Evolutionary conservation across 2,113 vertebrate species (phyloP), one percentile per base, ranked within the genome.

Genomic region (Theristicus caerulescens): DNA sequence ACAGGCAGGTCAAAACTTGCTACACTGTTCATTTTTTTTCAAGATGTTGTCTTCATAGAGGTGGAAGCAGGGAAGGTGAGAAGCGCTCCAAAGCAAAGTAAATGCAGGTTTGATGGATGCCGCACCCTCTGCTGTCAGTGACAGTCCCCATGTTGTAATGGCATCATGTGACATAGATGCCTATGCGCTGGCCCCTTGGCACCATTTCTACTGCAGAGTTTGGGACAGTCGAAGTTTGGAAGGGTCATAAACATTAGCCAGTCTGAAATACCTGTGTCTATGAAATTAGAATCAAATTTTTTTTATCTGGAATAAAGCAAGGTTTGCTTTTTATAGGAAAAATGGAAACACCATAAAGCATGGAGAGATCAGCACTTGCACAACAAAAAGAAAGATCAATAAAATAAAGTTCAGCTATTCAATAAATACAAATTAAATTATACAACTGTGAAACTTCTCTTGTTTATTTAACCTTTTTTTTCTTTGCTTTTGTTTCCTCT

Each of bases 121-220:
- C 6, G 2, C 18, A 38, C 5, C 4, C 22, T 59, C 21, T 42
- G 38, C 31, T 49, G n/a, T 55, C 18, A 18, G 15, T 26, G 32
- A 3, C 12, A 76, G 29, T 13, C 7, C 18, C 12, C 4, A 7
- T 3, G 55, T 26, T 0, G 0, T 17, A 32, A 73, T 5, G 36
- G 9, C 36, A 12, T 9, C 3, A 2, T 26, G 12, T 61, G n/a
- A 86, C 54, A 19, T 18, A n/a, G 9, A 42, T 40, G 54, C 3
- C 16, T 54, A 21, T 9, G 16, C 0, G 0, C 4, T 67, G 47
- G 16, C 10, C 8, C 13, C 22, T 78, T 58, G 15, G 8, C 24
- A n/a, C 7, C 2, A 15, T 86, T 88, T 91, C 36, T 32, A 1
- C 18, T 69, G 34, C 10, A 1, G 6, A 52, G 16, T 27, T 20